These are phyloP conservation scores for Cyclargus thomasi DNA, from an alignment of 1,140 invertebrate species.

Conservation along the genomic window DNA sequence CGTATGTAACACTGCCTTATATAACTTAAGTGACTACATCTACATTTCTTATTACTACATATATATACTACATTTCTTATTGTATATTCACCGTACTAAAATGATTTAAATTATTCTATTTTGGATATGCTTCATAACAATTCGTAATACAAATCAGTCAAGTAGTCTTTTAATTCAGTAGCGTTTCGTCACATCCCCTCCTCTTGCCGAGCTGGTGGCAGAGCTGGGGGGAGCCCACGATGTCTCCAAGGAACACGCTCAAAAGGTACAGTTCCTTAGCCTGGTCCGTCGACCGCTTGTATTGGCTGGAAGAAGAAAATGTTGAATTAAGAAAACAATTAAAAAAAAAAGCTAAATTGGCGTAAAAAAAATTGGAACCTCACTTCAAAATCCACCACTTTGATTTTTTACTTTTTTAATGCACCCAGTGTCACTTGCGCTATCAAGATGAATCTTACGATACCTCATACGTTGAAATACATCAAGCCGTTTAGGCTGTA, in stretches of 20 bases:
- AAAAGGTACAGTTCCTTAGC: conserved; percentile 87
- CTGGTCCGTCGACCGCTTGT: conserved; percentile 81
- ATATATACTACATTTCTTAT: too few relatives aligned
- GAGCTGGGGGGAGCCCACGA: conserved; percentile 83
- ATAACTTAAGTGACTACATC: neutral
- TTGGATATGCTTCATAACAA: too few relatives aligned
- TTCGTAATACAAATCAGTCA: too few relatives aligned
- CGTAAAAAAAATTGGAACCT: neutral
- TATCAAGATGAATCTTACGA: too few relatives aligned
- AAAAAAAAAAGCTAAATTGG: neutral
- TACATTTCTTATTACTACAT: too few relatives aligned
- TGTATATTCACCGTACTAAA: too few relatives aligned
- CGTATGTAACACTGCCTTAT: neutral
- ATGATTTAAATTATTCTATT: too few relatives aligned
- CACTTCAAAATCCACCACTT: too few relatives aligned
- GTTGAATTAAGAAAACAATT: neutral
- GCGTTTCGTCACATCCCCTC: conserved; percentile 50
- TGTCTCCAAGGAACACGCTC: conserved; percentile 88
- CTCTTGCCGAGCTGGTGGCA: conserved; percentile 86
- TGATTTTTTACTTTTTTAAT: too few relatives aligned
- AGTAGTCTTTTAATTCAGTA: conserved; percentile 27
- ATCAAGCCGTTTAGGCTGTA: too few relatives aligned
- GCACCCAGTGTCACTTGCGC: too few relatives aligned
- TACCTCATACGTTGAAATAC: too few relatives aligned
- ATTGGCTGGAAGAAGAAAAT: conserved; percentile 78